Evolutionary conservation across 2,113 vertebrate species (phyloP).

Genomic region (Cebus imitator): DNA sequence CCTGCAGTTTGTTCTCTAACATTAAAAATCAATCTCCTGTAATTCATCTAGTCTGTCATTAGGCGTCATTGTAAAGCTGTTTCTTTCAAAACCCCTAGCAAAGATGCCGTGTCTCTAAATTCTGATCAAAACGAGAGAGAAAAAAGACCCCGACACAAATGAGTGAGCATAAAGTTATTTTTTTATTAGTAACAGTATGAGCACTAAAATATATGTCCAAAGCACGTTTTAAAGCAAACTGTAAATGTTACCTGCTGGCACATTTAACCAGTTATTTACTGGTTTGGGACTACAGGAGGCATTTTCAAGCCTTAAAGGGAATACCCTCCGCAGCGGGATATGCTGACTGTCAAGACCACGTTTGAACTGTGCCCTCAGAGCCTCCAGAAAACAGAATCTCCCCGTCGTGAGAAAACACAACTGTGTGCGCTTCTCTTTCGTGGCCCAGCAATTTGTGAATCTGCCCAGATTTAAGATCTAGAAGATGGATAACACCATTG

Average conservation of each 20-base stretch:
- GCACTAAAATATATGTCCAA: not conserved
- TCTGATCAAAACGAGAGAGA: conserved; percentile 47
- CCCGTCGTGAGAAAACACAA: conserved; percentile 79
- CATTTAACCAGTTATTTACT: not conserved
- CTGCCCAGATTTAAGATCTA: conserved; percentile 80
- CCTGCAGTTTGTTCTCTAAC: conserved; percentile 65
- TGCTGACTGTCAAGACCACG: conserved; percentile 74
- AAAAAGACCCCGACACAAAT: conserved; percentile 50
- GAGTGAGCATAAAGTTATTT: conserved; percentile 45
- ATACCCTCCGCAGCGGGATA: not conserved
- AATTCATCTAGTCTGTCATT: conserved; percentile 86
- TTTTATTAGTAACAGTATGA: conserved; percentile 70
- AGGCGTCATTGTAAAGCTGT: conserved; percentile 87
- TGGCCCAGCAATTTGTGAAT: conserved; percentile 81
- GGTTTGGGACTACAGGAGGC: fast-evolving
- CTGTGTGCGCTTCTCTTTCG: conserved; percentile 75
- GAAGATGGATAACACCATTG: conserved; percentile 83
- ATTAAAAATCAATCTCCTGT: conserved; percentile 78
- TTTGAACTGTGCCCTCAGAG: conserved; percentile 78
- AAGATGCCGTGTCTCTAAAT: conserved; percentile 48
- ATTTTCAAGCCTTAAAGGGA: not conserved
- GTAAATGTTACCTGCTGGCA: conserved; percentile 17
- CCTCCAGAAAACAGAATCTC: conserved; percentile 79
- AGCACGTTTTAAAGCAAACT: not conserved
- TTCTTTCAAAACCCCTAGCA: conserved; percentile 72